Evolutionary conservation across 2,888 invertebrate species (phyloP).

Genomic region (Aplocera efformata): DNA sequence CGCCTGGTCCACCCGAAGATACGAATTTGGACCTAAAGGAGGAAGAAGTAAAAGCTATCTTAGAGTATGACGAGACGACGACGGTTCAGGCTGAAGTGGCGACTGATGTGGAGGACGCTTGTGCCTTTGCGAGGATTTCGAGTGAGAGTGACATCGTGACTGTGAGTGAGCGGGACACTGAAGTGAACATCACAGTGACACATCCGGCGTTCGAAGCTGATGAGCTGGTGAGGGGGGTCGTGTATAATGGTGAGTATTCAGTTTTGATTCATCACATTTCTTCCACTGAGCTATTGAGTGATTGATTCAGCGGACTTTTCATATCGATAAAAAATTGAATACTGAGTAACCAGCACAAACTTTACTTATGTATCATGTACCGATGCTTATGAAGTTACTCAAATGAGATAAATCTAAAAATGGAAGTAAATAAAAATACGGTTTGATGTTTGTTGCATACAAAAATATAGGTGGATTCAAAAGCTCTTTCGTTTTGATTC

Average conservation of each 20-base stretch:
- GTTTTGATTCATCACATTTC: too few relatives aligned
- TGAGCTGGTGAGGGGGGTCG: slow-evolving; percentile 74
- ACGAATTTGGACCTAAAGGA: slow-evolving; percentile 31
- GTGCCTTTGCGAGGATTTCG: slow-evolving; percentile 65
- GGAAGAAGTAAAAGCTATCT: slow-evolving; percentile 37
- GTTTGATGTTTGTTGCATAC: too few relatives aligned
- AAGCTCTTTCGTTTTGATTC: too few relatives aligned
- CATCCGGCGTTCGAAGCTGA: slow-evolving; percentile 76
- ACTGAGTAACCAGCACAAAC: too few relatives aligned
- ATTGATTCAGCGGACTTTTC: too few relatives aligned
- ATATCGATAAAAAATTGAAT: too few relatives aligned
- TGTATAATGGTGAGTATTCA: slow-evolving; percentile 76
- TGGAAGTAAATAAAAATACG: too few relatives aligned
- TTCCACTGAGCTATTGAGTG: too few relatives aligned
- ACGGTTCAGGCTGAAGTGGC: slow-evolving; percentile 31
- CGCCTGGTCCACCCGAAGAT: slow-evolving; percentile 80
- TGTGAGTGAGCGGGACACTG: slow-evolving; percentile 61
- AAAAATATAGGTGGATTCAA: too few relatives aligned
- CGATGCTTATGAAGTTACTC: too few relatives aligned
- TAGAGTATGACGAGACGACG: slow-evolving; percentile 53
- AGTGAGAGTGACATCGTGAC: slow-evolving; percentile 71
- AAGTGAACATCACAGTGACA: slow-evolving; percentile 71
- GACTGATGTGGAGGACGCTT: slow-evolving; percentile 54
- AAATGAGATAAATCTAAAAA: too few relatives aligned
- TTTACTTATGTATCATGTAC: too few relatives aligned